Base-by-base conservation (phyloP, 1,140 invertebrate species). In the Tyrophagus putrescentiae region DNA sequence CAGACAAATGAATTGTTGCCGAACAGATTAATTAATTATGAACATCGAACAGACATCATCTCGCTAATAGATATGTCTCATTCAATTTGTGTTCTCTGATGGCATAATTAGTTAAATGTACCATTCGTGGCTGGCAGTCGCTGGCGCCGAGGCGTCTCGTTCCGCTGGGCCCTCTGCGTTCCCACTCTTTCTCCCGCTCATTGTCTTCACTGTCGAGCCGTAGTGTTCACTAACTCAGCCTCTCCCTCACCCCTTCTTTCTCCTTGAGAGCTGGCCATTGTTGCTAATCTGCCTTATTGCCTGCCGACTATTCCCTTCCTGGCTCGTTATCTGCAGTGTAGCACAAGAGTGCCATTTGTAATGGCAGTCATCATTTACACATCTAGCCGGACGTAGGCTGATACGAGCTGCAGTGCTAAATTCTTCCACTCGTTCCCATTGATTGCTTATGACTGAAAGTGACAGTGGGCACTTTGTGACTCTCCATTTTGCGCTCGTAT, bases 21-120 rank as follows among this genome's bases (percentile, higher is more conserved):
- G 45, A 48, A 48, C 45, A 48, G 45, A 48, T 48, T 48, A 48
- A 48, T 48, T 48, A 48, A 48, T 48, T 48, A 48, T 48, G 45
- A 48, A 48, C 45, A 48, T 48, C 31, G 21, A 29, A 48, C 45
- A 48, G 45, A 48, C 45, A 48, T 48, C 7, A 21, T 21, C n/a
- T n/a, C 45, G 21, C 45, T 48, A 48, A 48, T 48, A 48, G 45
- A 48, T 48, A 48, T 48, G 45, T 48, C 31, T 7, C 45, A 48
- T 48, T 39, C 36, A 39, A 39, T 39, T 39, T 13, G 13, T 13
- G 21, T 39, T 21, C 13, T 13, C 21, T 48, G 45, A 48, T 48
- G 45, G 45, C 45, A 48, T 48, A 48, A 48, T 48, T 48, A 48
- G 45, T 48, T 7, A 48, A 48, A 48, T 48, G 45, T 48, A 48